Conservation (phyloP, 2,888 invertebrate species). For the Eurytoma californica region DNA sequence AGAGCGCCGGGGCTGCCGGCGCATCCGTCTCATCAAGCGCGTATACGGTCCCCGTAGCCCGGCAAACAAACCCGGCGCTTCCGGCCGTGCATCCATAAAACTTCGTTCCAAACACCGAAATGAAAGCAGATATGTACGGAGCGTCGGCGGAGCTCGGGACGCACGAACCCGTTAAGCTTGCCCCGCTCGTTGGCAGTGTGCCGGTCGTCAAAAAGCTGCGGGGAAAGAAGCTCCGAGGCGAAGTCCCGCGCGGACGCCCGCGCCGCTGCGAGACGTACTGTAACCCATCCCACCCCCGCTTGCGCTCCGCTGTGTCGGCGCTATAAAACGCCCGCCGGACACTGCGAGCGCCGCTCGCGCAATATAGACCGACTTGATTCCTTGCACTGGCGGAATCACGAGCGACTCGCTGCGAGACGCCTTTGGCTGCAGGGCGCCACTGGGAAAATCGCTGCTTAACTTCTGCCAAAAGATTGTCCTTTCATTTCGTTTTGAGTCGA, state of each 20-base stretch:
- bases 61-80: conserved; percentile 20
- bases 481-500: too few relatives aligned
- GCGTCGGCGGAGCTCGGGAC: neutral
- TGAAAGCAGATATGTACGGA: conserved; percentile 3
- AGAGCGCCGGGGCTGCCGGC: neutral
- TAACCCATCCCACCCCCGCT: neutral
- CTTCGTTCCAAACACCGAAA: conserved; percentile 20
- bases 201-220: conserved; percentile 37
- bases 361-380: too few relatives aligned
- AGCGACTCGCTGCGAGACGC: too few relatives aligned
- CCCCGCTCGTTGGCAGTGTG: conserved; percentile 18
- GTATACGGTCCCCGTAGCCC: neutral
- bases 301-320: neutral
- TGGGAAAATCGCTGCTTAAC: too few relatives aligned
- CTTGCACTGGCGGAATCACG: too few relatives aligned
- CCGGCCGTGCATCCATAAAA: conserved; percentile 34
- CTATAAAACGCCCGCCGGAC: too few relatives aligned
- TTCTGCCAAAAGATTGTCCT: too few relatives aligned
- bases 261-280: conserved; percentile 1
- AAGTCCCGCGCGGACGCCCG: conserved; percentile 2
- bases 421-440: too few relatives aligned
- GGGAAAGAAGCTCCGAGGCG: conserved; percentile 13
- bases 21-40: neutral
- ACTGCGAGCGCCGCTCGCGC: too few relatives aligned
- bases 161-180: neutral